A percentile compares a stretch with the other conserved stretches of the same genome.
Evolutionary conservation across 2,797 vertebrate species (phyloP).

Genomic region (Manis javanica): DNA sequence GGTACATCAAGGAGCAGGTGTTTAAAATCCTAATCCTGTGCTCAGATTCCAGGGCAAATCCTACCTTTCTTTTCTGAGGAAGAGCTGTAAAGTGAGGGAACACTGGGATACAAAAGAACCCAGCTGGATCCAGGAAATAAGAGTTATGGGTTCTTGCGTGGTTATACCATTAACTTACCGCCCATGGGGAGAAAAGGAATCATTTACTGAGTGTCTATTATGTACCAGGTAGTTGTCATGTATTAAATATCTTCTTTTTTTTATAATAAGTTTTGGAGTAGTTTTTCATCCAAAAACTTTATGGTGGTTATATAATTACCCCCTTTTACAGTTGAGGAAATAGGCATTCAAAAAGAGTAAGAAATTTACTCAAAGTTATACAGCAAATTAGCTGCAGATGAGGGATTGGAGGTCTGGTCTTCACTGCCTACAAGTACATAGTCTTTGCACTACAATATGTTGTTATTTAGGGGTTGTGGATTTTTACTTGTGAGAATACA

Average conservation of each 20-base stretch:
- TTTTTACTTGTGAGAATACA: background rate
- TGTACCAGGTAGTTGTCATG: background rate
- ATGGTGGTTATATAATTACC: background rate
- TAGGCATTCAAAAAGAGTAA: background rate
- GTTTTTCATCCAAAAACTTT: background rate
- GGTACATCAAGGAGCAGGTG: background rate
- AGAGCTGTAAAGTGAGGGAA: background rate
- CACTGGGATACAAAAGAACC: fast-evolving
- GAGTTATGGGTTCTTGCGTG: background rate
- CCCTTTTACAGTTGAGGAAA: background rate
- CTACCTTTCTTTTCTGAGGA: background rate
- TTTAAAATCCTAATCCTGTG: background rate
- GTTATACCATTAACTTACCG: background rate
- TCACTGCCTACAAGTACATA: background rate
- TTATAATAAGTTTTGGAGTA: background rate
- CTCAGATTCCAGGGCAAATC: background rate
- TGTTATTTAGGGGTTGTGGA: background rate
- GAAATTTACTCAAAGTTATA: background rate
- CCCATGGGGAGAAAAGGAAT: background rate
- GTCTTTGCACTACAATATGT: background rate
- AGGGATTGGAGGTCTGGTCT: background rate
- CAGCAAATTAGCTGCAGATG: background rate
- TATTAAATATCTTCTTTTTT: background rate
- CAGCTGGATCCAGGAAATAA: background rate
- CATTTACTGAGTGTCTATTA: background rate